Percentiles rank a stretch among this genome's conserved stretches.
These are phyloP conservation scores for Homarus gammarus DNA, from an alignment of 2,888 invertebrate species.

Conservation along the genomic window DNA sequence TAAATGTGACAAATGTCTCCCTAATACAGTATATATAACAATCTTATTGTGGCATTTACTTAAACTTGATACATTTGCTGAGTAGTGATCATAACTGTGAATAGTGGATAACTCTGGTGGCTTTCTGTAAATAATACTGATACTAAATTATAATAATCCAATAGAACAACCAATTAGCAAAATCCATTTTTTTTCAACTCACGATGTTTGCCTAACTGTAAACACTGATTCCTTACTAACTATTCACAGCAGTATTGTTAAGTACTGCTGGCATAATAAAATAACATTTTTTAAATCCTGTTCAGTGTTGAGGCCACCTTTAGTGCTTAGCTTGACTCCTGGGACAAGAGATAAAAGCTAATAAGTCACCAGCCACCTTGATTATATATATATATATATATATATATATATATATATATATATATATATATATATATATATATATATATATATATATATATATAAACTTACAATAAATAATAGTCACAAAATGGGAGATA, in stretches of 20 bases:
- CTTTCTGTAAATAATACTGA: not conserved
- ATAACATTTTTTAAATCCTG: not conserved
- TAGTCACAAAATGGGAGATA: no score
- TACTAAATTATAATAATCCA: not conserved
- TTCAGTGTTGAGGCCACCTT: not conserved
- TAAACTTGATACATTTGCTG: not conserved
- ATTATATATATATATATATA: no score
- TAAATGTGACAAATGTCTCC: not conserved
- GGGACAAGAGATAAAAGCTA: no score
- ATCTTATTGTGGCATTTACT: slow-evolving; percentile 2
- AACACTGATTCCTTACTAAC: not conserved
- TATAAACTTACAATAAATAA: no score
- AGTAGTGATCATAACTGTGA: not conserved
- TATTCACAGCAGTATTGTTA: not conserved
- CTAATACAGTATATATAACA: not conserved
- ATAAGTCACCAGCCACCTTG: no score
- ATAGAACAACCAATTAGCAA: not conserved
- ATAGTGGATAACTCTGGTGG: not conserved
- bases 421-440: no score
- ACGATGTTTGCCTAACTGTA: not conserved
- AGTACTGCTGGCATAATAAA: not conserved
- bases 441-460: no score
- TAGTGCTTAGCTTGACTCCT: not conserved
- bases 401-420: no score
- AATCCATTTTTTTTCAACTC: not conserved